phyloP scores from a whole-genome alignment of 2,888 invertebrate genomes.

The Platycnemis pennipes region DNA sequence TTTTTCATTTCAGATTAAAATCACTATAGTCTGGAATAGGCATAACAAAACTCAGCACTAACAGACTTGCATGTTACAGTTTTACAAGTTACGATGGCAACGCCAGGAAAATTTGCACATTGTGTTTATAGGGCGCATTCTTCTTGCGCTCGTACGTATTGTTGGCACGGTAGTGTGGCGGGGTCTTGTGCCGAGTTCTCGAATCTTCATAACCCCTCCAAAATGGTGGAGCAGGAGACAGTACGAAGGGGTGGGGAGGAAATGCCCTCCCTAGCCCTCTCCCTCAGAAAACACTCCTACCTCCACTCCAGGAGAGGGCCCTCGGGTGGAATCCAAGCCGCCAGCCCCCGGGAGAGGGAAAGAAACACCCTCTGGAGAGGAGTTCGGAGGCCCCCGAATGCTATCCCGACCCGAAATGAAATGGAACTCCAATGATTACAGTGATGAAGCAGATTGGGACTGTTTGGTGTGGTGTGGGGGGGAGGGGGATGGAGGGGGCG shows the following conservation, averaged over 20 bases:
- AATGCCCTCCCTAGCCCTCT: neutral
- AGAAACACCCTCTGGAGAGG: too few species aligned
- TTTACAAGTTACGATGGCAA: too few species aligned
- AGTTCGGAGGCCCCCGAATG: neutral
- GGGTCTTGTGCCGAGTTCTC: neutral
- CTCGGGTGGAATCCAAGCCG: neutral
- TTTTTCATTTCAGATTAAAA: too few species aligned
- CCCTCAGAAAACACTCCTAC: neutral
- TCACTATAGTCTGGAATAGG: too few species aligned
- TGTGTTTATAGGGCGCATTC: too few species aligned
- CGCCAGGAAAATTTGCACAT: too few species aligned
- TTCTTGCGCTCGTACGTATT: too few species aligned
- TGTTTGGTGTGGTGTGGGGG: neutral
- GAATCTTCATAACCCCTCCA: neutral
- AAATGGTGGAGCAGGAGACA: neutral
- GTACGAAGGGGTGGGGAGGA: neutral
- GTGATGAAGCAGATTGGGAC: slow-evolving; percentile 61
- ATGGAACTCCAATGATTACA: slow-evolving; percentile 67
- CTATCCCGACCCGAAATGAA: slow-evolving; percentile 44
- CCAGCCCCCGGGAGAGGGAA: neutral
- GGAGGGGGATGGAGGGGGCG: slow-evolving; percentile 1
- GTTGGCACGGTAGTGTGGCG: too few species aligned
- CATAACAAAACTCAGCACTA: too few species aligned
- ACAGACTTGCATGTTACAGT: too few species aligned
- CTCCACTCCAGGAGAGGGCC: neutral